phyloP scores from a whole-genome alignment of 2,888 invertebrate genomes.

The Agrochola lota region DNA sequence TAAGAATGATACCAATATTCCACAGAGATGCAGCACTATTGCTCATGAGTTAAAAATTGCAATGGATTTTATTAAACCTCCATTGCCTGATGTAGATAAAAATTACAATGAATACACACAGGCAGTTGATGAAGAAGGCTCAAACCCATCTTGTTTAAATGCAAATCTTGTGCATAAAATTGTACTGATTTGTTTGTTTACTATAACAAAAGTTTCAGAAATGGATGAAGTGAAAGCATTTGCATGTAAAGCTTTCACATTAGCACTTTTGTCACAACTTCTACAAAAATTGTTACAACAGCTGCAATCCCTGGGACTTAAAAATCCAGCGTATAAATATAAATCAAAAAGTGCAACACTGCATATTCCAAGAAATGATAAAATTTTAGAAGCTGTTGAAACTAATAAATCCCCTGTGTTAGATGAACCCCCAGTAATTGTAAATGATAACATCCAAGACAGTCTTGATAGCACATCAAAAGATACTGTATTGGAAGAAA shows the following conservation, averaged over 20 bases:
- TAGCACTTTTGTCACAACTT: conserved; percentile 95
- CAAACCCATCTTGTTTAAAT: conserved; percentile 90
- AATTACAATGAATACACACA: conserved; percentile 88
- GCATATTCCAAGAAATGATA: conserved; percentile 59
- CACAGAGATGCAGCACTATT: conserved; percentile 92
- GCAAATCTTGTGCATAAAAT: conserved; percentile 95
- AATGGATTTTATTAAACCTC: conserved; percentile 89
- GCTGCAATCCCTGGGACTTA: conserved; percentile 82
- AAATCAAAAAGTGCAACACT: conserved; percentile 70
- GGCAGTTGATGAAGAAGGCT: conserved; percentile 86
- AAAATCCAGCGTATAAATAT: conserved; percentile 85
- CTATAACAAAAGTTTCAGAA: conserved; percentile 94
- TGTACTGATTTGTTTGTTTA: conserved; percentile 95
- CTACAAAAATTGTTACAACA: conserved; percentile 90
- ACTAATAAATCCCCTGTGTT: conserved; percentile 15
- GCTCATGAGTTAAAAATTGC: conserved; percentile 94
- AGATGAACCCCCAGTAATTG: conserved; percentile 61
- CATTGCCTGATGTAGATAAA: conserved; percentile 88
- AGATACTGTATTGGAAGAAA: conserved; percentile 67
- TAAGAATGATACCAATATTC: conserved; percentile 92
- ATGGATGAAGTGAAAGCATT: conserved; percentile 95
- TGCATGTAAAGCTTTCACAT: conserved; percentile 95
- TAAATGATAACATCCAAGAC: conserved; percentile 62
- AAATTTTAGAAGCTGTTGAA: conserved; percentile 57
- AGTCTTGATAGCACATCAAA: conserved; percentile 58